Evolutionary conservation across 2,797 vertebrate genomes (phyloP), one percentile per base, ranked within the genome.

Genomic region (Karalla daura): DNA sequence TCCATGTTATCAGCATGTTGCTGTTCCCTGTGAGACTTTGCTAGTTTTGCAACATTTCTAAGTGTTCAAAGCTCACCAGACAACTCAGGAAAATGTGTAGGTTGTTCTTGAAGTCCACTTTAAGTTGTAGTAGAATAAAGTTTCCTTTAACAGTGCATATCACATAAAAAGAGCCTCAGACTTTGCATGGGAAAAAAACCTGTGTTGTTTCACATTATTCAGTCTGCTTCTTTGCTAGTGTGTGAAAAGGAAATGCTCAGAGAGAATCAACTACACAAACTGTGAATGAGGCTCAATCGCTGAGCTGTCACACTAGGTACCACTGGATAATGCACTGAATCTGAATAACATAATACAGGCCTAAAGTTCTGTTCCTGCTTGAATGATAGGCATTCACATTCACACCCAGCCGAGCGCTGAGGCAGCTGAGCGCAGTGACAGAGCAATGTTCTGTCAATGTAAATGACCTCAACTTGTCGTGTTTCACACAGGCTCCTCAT

Each of bases 381-480:
- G 7, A 41, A 63, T 21, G 20, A 37, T 7, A 12, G 2, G 32
- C 24, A 41, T 3, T 25, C 17, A n/a, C 43, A 14, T 64, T 56
- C 37, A 39, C 28, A n/a, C 1, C 25, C 5, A 39, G 53, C 25
- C 55, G 33, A 7, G 53, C 35, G 63, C 49, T 9, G 56, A 45
- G 61, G 62, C 53, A 39, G 74, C 62, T 65, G 53, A 52, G 30
- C n/a, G 37, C 45, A 3, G 43, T 59, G 64, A 80, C 60, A 37
- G 50, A 20, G 62, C 52, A 21, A 32, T 32, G 20, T 49, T 41
- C 1, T 63, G 46, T 71, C 10, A 10, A 8, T 55, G 56, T 70
- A 46, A 14, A 52, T 17, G 69, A 76, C 83, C 78, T 85, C 71
- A 37, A 50, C 25, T 0, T 36, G 54, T 52, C 46, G 35, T 11